These are phyloP conservation scores for Python bivittatus DNA, from an alignment of 2,113 vertebrate species.

Conservation along the genomic window DNA sequence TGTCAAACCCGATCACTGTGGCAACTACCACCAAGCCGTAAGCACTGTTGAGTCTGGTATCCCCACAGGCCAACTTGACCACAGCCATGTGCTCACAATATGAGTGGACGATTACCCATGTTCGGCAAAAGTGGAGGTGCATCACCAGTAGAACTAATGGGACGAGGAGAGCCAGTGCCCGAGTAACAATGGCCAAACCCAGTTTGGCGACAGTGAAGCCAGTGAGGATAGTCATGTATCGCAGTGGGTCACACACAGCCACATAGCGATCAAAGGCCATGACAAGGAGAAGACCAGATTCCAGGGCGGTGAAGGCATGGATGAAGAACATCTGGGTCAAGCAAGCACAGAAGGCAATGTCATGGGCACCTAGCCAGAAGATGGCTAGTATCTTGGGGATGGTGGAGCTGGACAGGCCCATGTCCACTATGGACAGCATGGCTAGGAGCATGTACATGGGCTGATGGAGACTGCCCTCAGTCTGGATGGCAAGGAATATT, in stretches of 20 bases:
- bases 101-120: neutral
- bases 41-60: neutral
- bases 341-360: neutral
- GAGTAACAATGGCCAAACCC: neutral
- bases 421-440: neutral
- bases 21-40: neutral
- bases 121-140: neutral
- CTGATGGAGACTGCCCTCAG: neutral
- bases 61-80: neutral
- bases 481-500: neutral
- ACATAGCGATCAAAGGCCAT: neutral
- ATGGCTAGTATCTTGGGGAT: conserved; percentile 7
- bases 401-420: neutral
- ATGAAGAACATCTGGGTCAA: neutral
- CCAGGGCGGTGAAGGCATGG: too few relatives aligned
- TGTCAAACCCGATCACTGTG: neutral
- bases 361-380: neutral
- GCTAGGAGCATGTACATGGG: conserved; percentile 14
- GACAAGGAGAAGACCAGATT: too few relatives aligned
- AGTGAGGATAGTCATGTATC: neutral
- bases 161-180: neutral
- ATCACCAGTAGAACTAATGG: neutral
- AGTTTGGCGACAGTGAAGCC: neutral
- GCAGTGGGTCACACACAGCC: conserved; percentile 5
- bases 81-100: neutral